phyloP scores from a whole-genome alignment of 2,797 vertebrate species.

The Rhinella marina region DNA sequence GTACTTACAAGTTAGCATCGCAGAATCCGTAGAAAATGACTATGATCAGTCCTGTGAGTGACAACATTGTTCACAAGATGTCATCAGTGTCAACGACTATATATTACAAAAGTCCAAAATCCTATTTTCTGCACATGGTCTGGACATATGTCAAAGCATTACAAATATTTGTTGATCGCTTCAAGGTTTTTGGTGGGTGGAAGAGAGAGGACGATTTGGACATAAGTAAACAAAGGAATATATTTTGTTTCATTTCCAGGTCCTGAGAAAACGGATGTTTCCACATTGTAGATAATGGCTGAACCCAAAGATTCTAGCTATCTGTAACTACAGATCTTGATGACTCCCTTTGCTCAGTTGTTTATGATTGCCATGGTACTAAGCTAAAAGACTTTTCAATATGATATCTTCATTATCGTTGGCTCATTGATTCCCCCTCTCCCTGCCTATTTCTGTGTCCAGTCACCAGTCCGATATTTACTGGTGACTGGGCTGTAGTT shows the following conservation, averaged over 20 bases:
- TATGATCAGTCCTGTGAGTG: not conserved
- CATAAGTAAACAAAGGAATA: not conserved
- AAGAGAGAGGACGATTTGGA: not conserved
- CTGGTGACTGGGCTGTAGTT: too few relatives aligned
- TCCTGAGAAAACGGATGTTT: not conserved
- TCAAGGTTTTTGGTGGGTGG: not conserved
- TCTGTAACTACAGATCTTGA: too few relatives aligned
- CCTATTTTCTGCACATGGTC: not conserved
- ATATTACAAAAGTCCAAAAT: not conserved
- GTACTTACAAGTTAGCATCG: not conserved
- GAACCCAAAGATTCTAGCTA: too few relatives aligned
- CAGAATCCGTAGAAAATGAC: not conserved
- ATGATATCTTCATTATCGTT: too few relatives aligned
- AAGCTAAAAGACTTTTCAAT: too few relatives aligned
- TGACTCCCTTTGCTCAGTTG: too few relatives aligned
- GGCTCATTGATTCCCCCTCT: too few relatives aligned
- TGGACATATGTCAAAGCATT: not conserved
- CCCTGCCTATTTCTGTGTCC: too few relatives aligned
- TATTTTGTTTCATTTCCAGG: not conserved
- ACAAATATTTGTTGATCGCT: slow-evolving; percentile 8
- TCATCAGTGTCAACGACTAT: not conserved
- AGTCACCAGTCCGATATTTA: too few relatives aligned
- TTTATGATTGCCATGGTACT: too few relatives aligned
- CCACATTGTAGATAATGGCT: not conserved
- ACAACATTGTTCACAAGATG: not conserved